A percentile compares a stretch with the other conserved stretches of the same genome.
Evolutionary conservation across 2,797 vertebrate species (phyloP).

Genomic region (Rachycentron canadum): DNA sequence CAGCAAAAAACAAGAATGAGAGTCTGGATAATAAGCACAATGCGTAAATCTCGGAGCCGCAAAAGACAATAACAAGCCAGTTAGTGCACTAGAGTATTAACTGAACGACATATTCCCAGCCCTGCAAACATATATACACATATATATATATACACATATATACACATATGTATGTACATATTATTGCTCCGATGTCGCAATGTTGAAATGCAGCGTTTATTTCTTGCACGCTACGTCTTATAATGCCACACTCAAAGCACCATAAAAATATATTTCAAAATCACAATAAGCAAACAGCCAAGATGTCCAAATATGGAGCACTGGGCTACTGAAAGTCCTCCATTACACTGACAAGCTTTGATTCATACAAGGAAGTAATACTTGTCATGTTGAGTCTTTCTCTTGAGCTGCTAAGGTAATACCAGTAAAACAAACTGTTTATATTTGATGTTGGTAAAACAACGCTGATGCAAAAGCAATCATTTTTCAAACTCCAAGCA

Average conservation of each 20-base stretch:
- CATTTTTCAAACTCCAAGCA: conserved; percentile 47
- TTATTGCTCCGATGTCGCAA: conserved; percentile 21
- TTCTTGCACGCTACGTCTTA: background rate
- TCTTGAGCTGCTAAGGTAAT: conserved; percentile 10
- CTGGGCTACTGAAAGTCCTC: background rate
- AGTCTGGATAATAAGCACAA: background rate
- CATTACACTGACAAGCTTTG: background rate
- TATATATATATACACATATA: background rate
- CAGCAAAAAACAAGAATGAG: background rate
- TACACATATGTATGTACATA: conserved; percentile 8
- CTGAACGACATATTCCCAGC: conserved; percentile 26
- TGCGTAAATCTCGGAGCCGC: background rate
- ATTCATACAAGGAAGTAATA: background rate
- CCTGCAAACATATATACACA: background rate
- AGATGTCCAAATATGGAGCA: background rate
- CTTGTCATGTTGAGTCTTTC: background rate
- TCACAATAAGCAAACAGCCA: background rate
- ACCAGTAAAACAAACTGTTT: conserved; percentile 19
- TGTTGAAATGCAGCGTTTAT: background rate
- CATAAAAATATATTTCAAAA: background rate
- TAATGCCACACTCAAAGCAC: background rate
- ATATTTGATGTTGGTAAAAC: conserved; percentile 35
- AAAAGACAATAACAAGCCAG: background rate
- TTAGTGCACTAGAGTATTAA: background rate
- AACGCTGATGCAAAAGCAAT: conserved; percentile 49